Evolutionary conservation across 1,140 invertebrate genomes (phyloP).

Genomic region (Zaprionus kolodkinae): DNA sequence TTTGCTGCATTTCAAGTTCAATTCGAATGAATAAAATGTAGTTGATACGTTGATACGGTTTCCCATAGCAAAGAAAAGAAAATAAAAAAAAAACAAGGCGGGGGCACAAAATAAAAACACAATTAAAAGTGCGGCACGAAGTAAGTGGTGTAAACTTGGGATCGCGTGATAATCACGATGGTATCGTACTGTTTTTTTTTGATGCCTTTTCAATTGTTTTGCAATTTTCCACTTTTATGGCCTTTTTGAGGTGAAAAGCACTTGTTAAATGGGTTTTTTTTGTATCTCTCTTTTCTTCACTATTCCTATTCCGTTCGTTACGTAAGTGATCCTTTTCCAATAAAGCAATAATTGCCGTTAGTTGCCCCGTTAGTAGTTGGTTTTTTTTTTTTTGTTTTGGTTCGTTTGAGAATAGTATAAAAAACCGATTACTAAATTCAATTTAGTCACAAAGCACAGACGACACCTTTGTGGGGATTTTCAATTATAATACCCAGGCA

Average conservation of each 20-base stretch:
- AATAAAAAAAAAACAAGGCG: not conserved
- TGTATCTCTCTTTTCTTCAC: not conserved
- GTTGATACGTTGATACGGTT: conserved; percentile 28
- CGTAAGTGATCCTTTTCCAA: conserved; percentile 12
- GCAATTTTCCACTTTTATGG: conserved; percentile 34
- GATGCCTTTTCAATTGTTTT: conserved; percentile 22
- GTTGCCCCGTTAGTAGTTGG: conserved; percentile 25
- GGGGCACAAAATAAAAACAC: conserved; percentile 19
- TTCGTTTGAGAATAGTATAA: conserved; percentile 48
- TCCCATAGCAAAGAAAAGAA: conserved; percentile 6
- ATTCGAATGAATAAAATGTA: conserved; percentile 50
- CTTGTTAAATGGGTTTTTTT: not conserved
- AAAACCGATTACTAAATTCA: conserved; percentile 82
- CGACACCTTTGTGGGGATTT: conserved; percentile 79
- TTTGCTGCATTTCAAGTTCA: conserved; percentile 53
- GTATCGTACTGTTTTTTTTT: conserved; percentile 31
- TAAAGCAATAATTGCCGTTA: conserved; percentile 7
- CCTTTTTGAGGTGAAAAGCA: conserved; percentile 26
- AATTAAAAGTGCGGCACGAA: conserved; percentile 33
- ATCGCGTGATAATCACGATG: conserved; percentile 52
- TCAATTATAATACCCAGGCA: conserved; percentile 73
- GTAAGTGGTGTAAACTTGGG: conserved; percentile 50
- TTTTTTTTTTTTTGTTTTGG: conserved; percentile 40
- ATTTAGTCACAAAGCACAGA: conserved; percentile 79
- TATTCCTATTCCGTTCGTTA: conserved; percentile 19